Evolutionary conservation across 2,888 invertebrate species (phyloP), one percentile per base, ranked within the genome.

Genomic region (Athalia cordata): DNA sequence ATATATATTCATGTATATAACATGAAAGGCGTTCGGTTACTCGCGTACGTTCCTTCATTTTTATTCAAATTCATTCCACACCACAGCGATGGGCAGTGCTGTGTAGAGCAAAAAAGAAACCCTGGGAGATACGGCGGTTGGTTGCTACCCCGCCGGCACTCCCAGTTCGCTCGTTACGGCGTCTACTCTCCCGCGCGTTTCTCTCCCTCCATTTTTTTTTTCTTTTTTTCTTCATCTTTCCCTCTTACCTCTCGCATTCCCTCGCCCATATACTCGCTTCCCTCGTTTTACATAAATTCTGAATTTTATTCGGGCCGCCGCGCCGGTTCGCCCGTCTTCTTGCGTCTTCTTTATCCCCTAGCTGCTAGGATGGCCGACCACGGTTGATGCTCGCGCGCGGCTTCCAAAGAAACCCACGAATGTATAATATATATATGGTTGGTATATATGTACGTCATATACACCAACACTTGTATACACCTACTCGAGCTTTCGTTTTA

Each of bases 241-340:
- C 55, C 7, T 11, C 47, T 52, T 57, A 9, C 15, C 67, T 8
- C 45, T 8, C 5, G 57, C 47, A 8, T n/a, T 47, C 64, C n/a
- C 72, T 50, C 15, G 11, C 59, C 72, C 4, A 47, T 52, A 43
- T 11, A 11, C 61, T 3, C 52, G 61, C 76, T 70, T 66, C 47
- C 75, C 66, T 66, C 57, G 76, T 78, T 89, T 89, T 88, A 87
- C 88, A 89, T 89, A 89, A 89, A 89, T 88, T 88, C 85, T 85
- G 81, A 84, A 86, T 87, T 89, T 89, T 89, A 89, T 89, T 88
- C 83, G 83, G 85, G 85, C 83, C 83, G 81, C 79, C 64, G 65
- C 83, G 81, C 79, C 64, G 65, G 75, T 47, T 75, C 62, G 72
- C 80, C 81, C 80, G 81, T 72, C 59, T 72, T 72, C 72, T 57